phyloP scores from a whole-genome alignment of 2,797 vertebrate genomes.

The Gephyroberyx darwinii region DNA sequence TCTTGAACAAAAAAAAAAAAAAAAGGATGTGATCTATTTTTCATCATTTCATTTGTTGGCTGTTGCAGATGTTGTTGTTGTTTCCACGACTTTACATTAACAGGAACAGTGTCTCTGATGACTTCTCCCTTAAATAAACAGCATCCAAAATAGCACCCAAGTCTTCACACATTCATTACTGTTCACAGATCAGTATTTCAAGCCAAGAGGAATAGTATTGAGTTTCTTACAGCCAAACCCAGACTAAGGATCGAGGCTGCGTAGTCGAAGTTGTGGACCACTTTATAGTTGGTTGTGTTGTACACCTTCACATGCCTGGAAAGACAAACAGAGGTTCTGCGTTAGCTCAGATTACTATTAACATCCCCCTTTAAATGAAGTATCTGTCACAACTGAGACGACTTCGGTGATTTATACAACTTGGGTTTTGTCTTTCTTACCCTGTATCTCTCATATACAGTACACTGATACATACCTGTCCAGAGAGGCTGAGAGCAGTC shows the following conservation, averaged over 20 bases:
- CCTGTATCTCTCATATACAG: neutral
- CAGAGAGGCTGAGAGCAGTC: constrained; percentile 92
- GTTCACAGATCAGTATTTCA: neutral
- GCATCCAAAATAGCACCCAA: neutral
- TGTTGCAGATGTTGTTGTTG: too few relatives aligned
- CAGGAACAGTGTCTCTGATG: neutral
- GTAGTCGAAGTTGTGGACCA: constrained; percentile 95
- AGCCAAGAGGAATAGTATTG: neutral
- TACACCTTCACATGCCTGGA: constrained; percentile 96
- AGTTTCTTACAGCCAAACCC: constrained; percentile 88
- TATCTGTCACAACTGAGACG: too few relatives aligned
- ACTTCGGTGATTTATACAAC: too few relatives aligned
- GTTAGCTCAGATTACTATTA: constrained; percentile 8
- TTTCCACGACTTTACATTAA: neutral
- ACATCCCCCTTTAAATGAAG: neutral
- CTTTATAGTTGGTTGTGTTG: constrained; percentile 94
- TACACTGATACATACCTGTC: constrained; percentile 86
- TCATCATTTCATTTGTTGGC: constrained; percentile 15
- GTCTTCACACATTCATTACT: neutral
- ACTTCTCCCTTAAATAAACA: neutral
- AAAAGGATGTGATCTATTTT: constrained; percentile 27
- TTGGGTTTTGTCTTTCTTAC: too few relatives aligned
- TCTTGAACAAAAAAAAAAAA: neutral
- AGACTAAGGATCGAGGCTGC: constrained; percentile 91
- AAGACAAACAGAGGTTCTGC: constrained; percentile 37